A percentile compares a stretch with the other conserved stretches of the same genome.
phyloP scores from a whole-genome alignment of 2,797 vertebrate species.

The Oryzias sinensis region DNA sequence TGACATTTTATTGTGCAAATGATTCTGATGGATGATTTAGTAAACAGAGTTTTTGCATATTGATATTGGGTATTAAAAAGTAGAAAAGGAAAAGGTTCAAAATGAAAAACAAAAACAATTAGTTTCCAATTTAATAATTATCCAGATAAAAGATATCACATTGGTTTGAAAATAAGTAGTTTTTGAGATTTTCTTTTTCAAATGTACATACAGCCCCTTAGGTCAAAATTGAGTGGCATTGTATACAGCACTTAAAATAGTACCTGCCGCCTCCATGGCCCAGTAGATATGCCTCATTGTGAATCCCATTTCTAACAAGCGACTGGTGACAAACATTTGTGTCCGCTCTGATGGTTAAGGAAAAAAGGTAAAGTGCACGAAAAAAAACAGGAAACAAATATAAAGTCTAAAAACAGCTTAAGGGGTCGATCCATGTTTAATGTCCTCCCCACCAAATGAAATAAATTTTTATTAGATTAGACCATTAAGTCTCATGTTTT shows the following conservation, averaged over 20 bases:
- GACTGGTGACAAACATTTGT: slow-evolving; percentile 84
- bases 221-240: slow-evolving; percentile 18
- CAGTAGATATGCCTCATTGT: slow-evolving; percentile 84
- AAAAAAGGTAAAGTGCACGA: slow-evolving; percentile 66
- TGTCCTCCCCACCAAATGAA: not conserved
- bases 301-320: slow-evolving; percentile 86
- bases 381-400: slow-evolving; percentile 61
- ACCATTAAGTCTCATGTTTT: no score
- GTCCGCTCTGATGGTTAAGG: slow-evolving; percentile 78
- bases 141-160: not conserved
- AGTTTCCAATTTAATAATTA: not conserved
- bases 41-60: not conserved
- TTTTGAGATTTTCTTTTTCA: not conserved
- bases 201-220: slow-evolving; percentile 30
- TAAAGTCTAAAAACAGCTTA: slow-evolving; percentile 21
- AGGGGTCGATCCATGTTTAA: not conserved
- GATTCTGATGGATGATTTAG: not conserved
- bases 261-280: slow-evolving; percentile 86
- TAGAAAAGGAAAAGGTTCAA: slow-evolving; percentile 2
- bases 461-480: no score
- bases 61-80: no score
- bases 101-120: not conserved
- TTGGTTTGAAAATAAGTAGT: not conserved
- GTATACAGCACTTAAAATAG: slow-evolving; percentile 51
- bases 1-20: not conserved